phyloP scores from a whole-genome alignment of 2,113 vertebrate species.

The Larimichthys polyactis region DNA sequence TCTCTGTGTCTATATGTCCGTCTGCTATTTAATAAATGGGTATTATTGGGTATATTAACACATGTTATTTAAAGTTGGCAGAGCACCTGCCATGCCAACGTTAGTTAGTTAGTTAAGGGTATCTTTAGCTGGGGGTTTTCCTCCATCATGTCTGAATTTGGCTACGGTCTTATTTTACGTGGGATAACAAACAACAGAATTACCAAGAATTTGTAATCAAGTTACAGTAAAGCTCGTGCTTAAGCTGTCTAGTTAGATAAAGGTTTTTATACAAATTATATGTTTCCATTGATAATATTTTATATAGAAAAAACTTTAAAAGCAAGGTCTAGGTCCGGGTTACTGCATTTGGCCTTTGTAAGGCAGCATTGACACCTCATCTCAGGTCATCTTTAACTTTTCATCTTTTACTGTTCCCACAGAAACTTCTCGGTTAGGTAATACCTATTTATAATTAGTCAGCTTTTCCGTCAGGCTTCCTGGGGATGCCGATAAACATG shows the following conservation, averaged over 20 bases:
- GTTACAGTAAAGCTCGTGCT: too few relatives aligned
- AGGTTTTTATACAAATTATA: not conserved
- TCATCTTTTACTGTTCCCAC: not conserved
- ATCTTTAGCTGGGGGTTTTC: too few relatives aligned
- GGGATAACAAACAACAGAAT: not conserved
- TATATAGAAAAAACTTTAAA: not conserved
- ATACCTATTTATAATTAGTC: slow-evolving; percentile 30
- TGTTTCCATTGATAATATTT: not conserved
- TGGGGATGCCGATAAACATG: slow-evolving; percentile 18
- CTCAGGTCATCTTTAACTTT: slow-evolving; percentile 9
- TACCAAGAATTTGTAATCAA: not conserved
- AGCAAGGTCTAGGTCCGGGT: not conserved
- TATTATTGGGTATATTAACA: too few relatives aligned
- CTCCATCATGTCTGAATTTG: too few relatives aligned
- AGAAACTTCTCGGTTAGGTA: slow-evolving; percentile 18
- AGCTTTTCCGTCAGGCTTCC: slow-evolving; percentile 19
- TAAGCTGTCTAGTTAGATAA: not conserved
- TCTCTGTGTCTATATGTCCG: too few relatives aligned
- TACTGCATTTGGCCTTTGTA: not conserved
- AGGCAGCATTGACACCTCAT: slow-evolving; percentile 19
- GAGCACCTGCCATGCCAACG: too few relatives aligned
- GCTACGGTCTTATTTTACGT: not conserved
- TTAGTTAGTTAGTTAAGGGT: too few relatives aligned
- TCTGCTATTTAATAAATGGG: too few relatives aligned
- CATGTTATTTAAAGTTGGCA: too few relatives aligned